Conservation (phyloP, 2,888 invertebrate species). For the Ashinkailepas kermadecensis region DNA sequence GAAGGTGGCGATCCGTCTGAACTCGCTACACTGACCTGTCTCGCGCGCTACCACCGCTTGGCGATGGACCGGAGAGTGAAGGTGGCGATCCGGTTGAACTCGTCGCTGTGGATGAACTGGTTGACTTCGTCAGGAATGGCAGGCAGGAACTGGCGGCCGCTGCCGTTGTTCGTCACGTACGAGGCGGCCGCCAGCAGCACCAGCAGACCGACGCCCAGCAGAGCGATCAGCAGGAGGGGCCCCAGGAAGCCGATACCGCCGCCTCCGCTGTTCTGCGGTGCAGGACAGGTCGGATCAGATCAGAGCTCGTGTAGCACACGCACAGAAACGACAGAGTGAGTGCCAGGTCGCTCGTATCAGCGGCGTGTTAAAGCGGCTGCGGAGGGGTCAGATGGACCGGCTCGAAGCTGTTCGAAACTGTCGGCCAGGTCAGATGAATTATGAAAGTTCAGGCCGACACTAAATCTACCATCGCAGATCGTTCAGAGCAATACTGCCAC, state of each 20-base stretch:
- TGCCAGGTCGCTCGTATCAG: no score
- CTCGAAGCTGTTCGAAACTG: no score
- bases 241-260: not conserved
- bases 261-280: not conserved
- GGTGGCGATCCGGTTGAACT: constrained; percentile 21
- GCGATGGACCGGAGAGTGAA: not conserved
- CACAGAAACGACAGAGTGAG: no score
- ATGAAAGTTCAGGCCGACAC: no score
- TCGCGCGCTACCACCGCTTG: not conserved
- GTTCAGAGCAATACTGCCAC: no score
- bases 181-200: not conserved
- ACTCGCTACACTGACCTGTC: not conserved
- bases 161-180: not conserved
- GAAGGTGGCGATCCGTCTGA: constrained; percentile 13
- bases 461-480: no score
- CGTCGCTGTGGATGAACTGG: not conserved
- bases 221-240: not conserved
- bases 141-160: not conserved
- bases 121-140: not conserved
- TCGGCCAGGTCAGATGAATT: no score
- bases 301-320: no score
- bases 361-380: no score
- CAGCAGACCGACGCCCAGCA: not conserved
- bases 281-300: no score
- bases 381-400: no score